Base-by-base conservation (phyloP, 2,113 vertebrate genomes). In the Sus scrofa region DNA sequence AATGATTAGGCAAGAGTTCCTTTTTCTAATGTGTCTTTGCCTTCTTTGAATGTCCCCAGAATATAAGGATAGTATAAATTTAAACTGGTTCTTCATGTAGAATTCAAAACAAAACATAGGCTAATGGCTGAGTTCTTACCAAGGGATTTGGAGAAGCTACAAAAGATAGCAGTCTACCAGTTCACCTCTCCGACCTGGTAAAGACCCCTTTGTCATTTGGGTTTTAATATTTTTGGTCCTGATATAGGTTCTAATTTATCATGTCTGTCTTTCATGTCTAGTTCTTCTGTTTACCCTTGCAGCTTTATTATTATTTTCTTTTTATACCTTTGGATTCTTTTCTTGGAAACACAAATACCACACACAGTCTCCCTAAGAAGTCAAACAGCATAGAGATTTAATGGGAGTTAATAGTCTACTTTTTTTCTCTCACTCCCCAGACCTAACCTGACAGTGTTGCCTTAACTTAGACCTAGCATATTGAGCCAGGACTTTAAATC, bases 141-240 rank as follows among this genome's bases (percentile, higher is more conserved):
- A 68, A 78, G 62, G 44, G 79, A 83, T 74, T 26, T 5, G 4
- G 73, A 73, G 30, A 67, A 70, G 1, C 26, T 77, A 11, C 44
- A 34, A 71, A 77, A 68, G 3, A 0, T 22, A 30, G 65, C 70
- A 50, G 52, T 26, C 37, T 0, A 34, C 63, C 8, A 2, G n/a
- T 4, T 39, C 26, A 39, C 27, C 39, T 82, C 67, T 20, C 62
- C 54, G 18, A 85, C 75, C n/a, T 70, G 19, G 2, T 15, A 26
- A 34, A 60, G 11, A 62, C 0, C 16, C n/a, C n/a, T 19, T 79
- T 63, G 68, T 90, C 56, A 56, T 34, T 88, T 39, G 39, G 5
- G 2, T 78, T 78, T 79, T 79, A 65, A 60, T 37, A 54, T 86
- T 87, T 74, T 92, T 74, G 91, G 15, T 86, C 77, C 68, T 83